phyloP scores from a whole-genome alignment of 2,888 invertebrate species.

The Podotricha telesiphe region DNA sequence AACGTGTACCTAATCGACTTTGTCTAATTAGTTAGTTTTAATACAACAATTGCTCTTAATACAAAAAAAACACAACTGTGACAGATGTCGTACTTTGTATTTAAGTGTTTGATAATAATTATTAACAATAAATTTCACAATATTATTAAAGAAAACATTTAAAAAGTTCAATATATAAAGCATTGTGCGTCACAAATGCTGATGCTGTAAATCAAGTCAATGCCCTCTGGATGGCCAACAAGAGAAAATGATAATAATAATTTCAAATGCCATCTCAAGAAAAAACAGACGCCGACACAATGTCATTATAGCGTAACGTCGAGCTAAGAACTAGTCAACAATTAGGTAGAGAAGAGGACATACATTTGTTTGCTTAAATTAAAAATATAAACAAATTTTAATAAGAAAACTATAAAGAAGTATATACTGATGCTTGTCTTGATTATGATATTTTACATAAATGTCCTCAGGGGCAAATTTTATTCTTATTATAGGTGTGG shows the following conservation, averaged over 20 bases:
- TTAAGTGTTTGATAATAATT: too few species aligned
- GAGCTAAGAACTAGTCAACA: constrained; percentile 59
- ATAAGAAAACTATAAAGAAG: too few species aligned
- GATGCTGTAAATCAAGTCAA: constrained; percentile 51
- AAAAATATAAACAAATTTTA: neutral
- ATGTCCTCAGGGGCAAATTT: too few species aligned
- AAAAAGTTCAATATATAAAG: constrained; percentile 3
- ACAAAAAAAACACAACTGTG: too few species aligned
- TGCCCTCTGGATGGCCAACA: constrained; percentile 65
- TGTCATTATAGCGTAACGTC: constrained; percentile 78
- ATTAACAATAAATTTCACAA: neutral
- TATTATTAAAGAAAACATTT: neutral
- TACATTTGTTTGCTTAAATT: neutral
- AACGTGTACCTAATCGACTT: too few species aligned
- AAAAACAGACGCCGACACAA: constrained; percentile 74
- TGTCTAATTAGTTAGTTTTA: too few species aligned
- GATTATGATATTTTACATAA: too few species aligned
- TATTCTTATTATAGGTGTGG: too few species aligned
- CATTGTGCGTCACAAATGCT: constrained; percentile 22
- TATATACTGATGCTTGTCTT: too few species aligned
- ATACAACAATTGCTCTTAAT: too few species aligned
- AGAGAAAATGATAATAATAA: constrained; percentile 81
- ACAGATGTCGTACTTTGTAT: too few species aligned
- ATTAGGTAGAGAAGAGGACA: constrained; percentile 47
- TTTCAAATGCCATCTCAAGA: constrained; percentile 76